A percentile compares a stretch with the other conserved stretches of the same genome.
Conservation (phyloP, 2,888 invertebrate genomes). For the Pediacus dermestoides region DNA sequence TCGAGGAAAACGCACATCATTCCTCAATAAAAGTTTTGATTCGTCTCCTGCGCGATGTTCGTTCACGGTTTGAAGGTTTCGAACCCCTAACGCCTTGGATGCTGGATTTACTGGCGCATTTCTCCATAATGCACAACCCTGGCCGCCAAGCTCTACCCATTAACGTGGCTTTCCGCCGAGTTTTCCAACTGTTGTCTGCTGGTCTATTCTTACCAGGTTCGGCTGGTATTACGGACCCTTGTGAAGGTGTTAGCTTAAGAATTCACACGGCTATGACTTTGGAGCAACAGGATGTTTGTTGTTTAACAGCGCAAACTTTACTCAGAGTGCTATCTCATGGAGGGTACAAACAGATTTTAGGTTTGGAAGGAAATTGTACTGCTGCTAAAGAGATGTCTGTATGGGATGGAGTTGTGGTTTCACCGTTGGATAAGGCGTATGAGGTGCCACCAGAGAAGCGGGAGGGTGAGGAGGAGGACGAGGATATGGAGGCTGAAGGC, state of each 20-base stretch:
- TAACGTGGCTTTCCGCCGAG: constrained; percentile 85
- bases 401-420: constrained; percentile 95
- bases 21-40: constrained; percentile 92
- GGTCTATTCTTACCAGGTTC: constrained; percentile 95
- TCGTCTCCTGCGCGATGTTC: constrained; percentile 87
- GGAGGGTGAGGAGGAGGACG: constrained; percentile 67
- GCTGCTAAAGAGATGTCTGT: constrained; percentile 83
- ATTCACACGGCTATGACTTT: constrained; percentile 88
- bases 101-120: constrained; percentile 91
- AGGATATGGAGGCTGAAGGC: constrained; percentile 62
- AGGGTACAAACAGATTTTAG: constrained; percentile 88
- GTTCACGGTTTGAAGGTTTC: constrained; percentile 84
- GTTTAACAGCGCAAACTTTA: constrained; percentile 90
- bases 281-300: constrained; percentile 90
- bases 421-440: constrained; percentile 91
- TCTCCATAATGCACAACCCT: constrained; percentile 95
- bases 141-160: constrained; percentile 88
- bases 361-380: constrained; percentile 56
- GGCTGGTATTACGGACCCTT: constrained; percentile 89
- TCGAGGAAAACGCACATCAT: constrained; percentile 96
- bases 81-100: constrained; percentile 94
- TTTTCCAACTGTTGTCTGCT: constrained; percentile 86
- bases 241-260: constrained; percentile 83
- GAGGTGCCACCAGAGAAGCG: constrained; percentile 75
- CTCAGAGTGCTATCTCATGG: constrained; percentile 89